Conservation (phyloP, 2,797 vertebrate genomes). For the Adelosebastes latens region DNA sequence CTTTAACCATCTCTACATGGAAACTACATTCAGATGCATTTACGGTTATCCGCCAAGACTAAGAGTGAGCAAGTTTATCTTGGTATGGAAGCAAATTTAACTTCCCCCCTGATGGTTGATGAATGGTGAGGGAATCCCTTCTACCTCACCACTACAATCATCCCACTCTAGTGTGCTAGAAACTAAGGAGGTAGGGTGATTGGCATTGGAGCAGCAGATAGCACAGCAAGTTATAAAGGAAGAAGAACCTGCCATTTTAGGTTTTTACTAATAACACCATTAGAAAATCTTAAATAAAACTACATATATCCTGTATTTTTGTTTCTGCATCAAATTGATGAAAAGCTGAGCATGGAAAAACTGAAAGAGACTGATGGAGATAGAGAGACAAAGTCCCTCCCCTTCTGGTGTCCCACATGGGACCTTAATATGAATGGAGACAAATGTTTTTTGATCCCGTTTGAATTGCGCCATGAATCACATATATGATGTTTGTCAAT, state of each 20-base stretch:
- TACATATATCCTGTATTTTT: background rate
- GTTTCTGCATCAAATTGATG: background rate
- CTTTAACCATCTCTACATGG: constrained; percentile 15
- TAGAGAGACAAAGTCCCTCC: too few relatives aligned
- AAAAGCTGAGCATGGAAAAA: background rate
- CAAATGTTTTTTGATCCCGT: too few relatives aligned
- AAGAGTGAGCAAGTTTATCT: background rate
- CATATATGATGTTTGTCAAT: too few relatives aligned
- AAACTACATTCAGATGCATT: constrained; percentile 21
- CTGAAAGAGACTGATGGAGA: background rate
- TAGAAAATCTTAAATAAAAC: background rate
- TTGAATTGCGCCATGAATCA: too few relatives aligned
- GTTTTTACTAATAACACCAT: background rate
- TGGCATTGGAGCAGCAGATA: background rate
- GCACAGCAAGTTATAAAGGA: background rate
- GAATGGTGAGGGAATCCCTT: background rate
- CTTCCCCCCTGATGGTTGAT: background rate
- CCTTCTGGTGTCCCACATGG: too few relatives aligned
- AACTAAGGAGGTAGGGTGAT: background rate
- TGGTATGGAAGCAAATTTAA: background rate
- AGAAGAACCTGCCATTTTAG: background rate
- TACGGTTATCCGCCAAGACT: background rate
- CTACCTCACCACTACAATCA: background rate
- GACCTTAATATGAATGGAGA: too few relatives aligned
- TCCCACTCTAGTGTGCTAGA: background rate